Conservation (phyloP, 2,797 vertebrate genomes). For the Enteromius mattozi region DNA sequence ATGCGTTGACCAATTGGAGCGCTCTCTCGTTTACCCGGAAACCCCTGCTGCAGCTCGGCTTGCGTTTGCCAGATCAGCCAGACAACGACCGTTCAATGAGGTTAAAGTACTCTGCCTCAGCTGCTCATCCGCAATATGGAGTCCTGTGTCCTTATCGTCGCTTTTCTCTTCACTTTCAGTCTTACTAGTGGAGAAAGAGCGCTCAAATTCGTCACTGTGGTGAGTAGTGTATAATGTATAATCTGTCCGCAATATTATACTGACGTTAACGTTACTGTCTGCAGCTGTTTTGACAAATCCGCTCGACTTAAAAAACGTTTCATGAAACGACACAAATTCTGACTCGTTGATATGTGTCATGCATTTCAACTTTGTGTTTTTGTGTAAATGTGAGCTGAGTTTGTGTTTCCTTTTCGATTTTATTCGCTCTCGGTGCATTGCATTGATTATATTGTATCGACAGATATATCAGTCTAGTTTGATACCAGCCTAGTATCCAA, state of each 20-base stretch:
- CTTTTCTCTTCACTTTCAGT: conserved; percentile 21
- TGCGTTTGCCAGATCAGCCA: background rate
- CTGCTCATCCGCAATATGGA: conserved; percentile 25
- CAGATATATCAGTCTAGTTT: background rate
- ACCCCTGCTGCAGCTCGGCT: background rate
- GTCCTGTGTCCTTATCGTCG: conserved; percentile 17
- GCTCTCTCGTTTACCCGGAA: conserved; percentile 10
- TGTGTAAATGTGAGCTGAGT: background rate
- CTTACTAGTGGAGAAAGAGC: conserved; percentile 40
- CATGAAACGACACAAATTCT: background rate
- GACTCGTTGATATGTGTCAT: background rate
- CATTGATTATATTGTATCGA: background rate
- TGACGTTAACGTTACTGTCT: background rate
- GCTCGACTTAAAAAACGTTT: background rate
- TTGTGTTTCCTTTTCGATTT: background rate
- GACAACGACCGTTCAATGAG: background rate
- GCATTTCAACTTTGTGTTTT: background rate
- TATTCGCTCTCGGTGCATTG: background rate
- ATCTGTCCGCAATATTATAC: background rate
- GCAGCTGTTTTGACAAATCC: background rate
- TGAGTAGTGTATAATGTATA: conserved; percentile 37
- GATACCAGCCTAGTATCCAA: background rate
- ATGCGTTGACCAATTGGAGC: conserved; percentile 11
- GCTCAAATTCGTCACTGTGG: conserved; percentile 54
- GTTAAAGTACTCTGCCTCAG: background rate